A percentile compares a stretch with the other conserved stretches of the same genome.
These are phyloP conservation scores for Limnephilus marmoratus DNA, from an alignment of 2,888 invertebrate species.

Conservation along the genomic window DNA sequence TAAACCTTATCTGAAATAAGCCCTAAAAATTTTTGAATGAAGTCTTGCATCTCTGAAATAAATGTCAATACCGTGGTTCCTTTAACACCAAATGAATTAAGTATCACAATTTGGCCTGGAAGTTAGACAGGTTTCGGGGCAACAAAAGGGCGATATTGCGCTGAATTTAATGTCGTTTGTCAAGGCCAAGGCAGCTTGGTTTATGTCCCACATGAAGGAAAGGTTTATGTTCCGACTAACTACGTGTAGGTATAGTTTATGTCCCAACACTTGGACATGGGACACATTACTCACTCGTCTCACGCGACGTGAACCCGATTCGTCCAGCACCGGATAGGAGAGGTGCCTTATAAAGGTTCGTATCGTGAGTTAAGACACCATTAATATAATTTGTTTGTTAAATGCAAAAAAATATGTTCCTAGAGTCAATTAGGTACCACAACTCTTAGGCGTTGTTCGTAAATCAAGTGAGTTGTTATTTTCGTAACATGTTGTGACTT, in stretches of 20 bases:
- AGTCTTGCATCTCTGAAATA: neutral
- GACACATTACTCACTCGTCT: neutral
- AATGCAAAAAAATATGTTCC: neutral
- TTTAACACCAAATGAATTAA: neutral
- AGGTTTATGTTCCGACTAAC: slow-evolving; percentile 13
- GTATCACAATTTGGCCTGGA: neutral
- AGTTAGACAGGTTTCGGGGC: neutral
- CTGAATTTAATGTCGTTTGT: neutral
- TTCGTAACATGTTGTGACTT: neutral
- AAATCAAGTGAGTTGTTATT: neutral
- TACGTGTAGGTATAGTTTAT: neutral
- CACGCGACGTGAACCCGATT: neutral
- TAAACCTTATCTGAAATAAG: neutral
- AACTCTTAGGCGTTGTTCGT: too few relatives aligned
- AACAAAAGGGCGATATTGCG: neutral
- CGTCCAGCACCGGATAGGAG: neutral
- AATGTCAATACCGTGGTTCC: neutral
- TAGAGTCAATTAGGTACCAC: neutral
- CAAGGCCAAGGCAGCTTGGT: neutral
- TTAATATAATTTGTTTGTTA: neutral
- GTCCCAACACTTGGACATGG: neutral
- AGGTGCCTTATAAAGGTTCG: neutral
- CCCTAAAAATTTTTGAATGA: neutral
- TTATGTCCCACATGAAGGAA: slow-evolving; percentile 3
- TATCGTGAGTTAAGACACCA: neutral